Evolutionary conservation across 1,140 invertebrate species (phyloP), one percentile per base, ranked within the genome.

Genomic region (Pantala flavescens): DNA sequence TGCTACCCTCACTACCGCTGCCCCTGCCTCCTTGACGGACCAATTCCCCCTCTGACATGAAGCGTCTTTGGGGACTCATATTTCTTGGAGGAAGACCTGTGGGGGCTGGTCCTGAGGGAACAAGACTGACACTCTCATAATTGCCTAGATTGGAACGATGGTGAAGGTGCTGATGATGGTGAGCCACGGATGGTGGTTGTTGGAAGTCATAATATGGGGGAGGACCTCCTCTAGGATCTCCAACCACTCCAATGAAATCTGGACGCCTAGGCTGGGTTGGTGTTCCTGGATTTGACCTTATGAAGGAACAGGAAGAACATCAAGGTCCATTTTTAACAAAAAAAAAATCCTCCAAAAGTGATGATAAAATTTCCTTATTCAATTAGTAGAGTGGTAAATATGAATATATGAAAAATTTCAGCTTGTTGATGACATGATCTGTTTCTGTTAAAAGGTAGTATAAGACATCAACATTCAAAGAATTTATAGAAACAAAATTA

Each of bases 211-310:
- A 78, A 21, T 71, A 78, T 73, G 81, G 79, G 70, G 77, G 73
- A 72, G 77, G 78, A 49, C 24, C 23, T 28, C 23, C 36, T 73
- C 28, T 28, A 79, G 82, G 42, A 82, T 80, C 43, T 79, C 79
- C 74, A 83, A 86, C 83, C 73, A 92, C 90, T 75, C 91, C 89
- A 79, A 94, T 93, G 83, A 94, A 94, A 82, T 94, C 92, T 11
- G 92, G 92, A 75, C 93, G 87, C 80, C 91, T 87, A 71, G 91
- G 89, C 85, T 93, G 91, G 77, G 93, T 95, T 77, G 93, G 93
- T 77, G 93, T 94, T 79, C 92, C 92, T 74, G 93, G 93, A 84
- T 94, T 94, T 73, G 93, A 94, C 87, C 92, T 94, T 87, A 80
- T 84, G 49, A 21, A 5, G 49, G 49, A 16, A 21, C 14, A 63